Evolutionary conservation across 2,113 vertebrate genomes (phyloP), one percentile per base, ranked within the genome.

Genomic region (Larimichthys polyactis): DNA sequence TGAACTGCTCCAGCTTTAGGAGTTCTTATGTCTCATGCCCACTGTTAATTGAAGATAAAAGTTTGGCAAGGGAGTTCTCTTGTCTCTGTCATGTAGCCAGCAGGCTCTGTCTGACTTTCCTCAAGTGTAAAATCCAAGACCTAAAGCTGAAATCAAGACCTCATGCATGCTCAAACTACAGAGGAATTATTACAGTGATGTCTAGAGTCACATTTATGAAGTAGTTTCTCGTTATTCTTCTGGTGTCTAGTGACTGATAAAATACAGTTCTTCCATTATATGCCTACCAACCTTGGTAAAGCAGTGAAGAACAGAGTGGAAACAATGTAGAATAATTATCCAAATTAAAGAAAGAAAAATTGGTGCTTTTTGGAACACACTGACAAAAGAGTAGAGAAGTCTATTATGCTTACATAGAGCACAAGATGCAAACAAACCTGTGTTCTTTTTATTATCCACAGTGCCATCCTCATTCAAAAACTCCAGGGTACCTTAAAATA

Each of bases 11-110:
- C 29, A 70, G 70, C 79, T 73, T 48, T 52, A 59, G 32, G 46
- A 69, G 57, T 58, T 67, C 55, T 63, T 55, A 27, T 65, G 20
- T 68, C 29, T 71, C n/a, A 65, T 48, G 14, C 16, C 20, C 14
- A 46, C 22, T 58, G 63, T 86, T 81, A 75, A 63, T 17, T 75
- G 11, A 75, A 75, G 52, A 54, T 19, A 73, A 70, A 55, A 16
- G 51, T 67, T 71, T 78, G 54, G 22, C 20, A 46, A 20, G 16
- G n/a, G 44, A 51, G 65, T 54, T 57, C 12, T 79, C 44, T 64
- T 10, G 48, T 74, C 49, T 60, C 69, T 63, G 29, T 70, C 43
- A 64, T 22, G 63, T n/a, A 17, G 46, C 55, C 36, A 51, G 12
- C 2, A 1, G 24, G 32, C 52, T 59, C 36, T 44, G 60, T 63